Conservation (phyloP, 2,888 invertebrate species). For the Hirtodrosophila trivittata region DNA sequence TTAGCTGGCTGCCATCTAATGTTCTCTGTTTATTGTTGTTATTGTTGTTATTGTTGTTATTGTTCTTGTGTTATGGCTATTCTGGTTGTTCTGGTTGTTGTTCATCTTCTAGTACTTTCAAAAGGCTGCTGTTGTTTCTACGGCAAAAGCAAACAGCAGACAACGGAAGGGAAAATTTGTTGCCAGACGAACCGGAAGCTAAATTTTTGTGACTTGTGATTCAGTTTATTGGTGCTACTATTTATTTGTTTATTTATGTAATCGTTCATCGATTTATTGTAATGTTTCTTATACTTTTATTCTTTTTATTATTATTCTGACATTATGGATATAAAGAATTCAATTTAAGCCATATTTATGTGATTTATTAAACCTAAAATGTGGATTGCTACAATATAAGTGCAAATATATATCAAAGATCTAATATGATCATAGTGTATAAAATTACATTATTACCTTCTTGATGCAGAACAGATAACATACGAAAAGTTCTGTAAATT, state of each 20-base stretch:
- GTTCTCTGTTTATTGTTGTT: slow-evolving; percentile 21
- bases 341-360: neutral
- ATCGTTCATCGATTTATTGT: no score
- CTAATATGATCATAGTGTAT: no score
- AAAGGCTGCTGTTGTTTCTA: slow-evolving; percentile 9
- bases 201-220: slow-evolving; percentile 64
- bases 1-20: slow-evolving; percentile 16
- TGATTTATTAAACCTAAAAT: neutral
- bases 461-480: no score
- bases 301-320: slow-evolving; percentile 29
- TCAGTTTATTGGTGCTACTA: slow-evolving; percentile 62
- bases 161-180: slow-evolving; percentile 45
- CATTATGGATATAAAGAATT: slow-evolving; percentile 13
- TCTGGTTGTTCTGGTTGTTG: neutral
- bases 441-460: no score
- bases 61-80: neutral
- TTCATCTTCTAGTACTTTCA: neutral
- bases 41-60: neutral
- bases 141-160: slow-evolving; percentile 29
- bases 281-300: slow-evolving; percentile 7
- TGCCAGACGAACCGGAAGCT: slow-evolving; percentile 64
- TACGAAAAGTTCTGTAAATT: no score
- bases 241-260: slow-evolving; percentile 38
- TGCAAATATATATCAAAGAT: no score
- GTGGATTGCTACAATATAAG: no score